These are phyloP conservation scores for Dromococcyx pavoninus DNA, from an alignment of 2,797 vertebrate species.

Conservation along the genomic window DNA sequence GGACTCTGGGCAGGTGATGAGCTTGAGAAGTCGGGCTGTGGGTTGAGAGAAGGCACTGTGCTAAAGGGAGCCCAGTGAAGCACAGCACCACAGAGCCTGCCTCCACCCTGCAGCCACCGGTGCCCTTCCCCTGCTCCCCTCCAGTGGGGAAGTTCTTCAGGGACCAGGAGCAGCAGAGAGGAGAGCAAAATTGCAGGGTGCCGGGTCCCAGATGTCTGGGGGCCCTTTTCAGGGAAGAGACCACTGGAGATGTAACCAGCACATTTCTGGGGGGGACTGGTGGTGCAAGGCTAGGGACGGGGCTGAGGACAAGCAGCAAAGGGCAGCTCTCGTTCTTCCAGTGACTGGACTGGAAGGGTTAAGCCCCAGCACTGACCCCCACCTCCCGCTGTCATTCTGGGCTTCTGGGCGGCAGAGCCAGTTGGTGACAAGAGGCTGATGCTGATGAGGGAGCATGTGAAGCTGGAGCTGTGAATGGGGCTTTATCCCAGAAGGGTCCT, in stretches of 20 bases:
- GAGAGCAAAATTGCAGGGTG: neutral
- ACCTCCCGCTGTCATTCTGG: slow-evolving; percentile 40
- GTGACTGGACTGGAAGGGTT: slow-evolving; percentile 51
- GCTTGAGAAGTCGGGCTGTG: rapidly evolving
- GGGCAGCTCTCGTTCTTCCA: neutral
- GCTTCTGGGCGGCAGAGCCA: slow-evolving; percentile 72
- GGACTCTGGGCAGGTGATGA: neutral
- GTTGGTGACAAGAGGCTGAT: slow-evolving; percentile 80
- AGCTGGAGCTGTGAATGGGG: slow-evolving; percentile 74
- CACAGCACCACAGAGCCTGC: neutral
- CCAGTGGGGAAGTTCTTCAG: neutral
- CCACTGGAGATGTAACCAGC: neutral
- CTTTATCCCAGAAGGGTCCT: slow-evolving; percentile 73
- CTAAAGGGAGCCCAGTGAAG: neutral
- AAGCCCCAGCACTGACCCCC: slow-evolving; percentile 56
- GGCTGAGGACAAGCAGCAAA: neutral
- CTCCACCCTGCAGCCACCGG: neutral
- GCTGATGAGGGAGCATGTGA: slow-evolving; percentile 79
- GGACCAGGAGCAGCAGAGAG: neutral
- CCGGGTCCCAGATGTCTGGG: neutral
- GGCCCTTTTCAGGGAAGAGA: neutral
- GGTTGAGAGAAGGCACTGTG: neutral
- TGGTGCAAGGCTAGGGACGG: neutral
- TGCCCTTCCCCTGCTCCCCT: neutral
- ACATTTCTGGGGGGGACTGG: neutral